phyloP scores from a whole-genome alignment of 2,888 invertebrate species.

The Campoletis raptor region DNA sequence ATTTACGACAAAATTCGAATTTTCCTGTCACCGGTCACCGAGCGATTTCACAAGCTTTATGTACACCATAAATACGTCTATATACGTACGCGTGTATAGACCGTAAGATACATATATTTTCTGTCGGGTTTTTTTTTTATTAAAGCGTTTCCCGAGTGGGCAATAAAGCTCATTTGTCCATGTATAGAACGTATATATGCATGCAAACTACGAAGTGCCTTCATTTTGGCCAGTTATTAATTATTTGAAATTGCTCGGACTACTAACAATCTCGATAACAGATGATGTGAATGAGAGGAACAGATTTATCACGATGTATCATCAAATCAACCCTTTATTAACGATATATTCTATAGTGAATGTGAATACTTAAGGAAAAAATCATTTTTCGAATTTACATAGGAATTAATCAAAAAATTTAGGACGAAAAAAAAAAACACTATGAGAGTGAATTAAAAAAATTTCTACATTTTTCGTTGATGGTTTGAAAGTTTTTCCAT shows the following conservation, averaged over 20 bases:
- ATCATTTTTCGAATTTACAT: neutral
- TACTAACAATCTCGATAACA: constrained; percentile 14
- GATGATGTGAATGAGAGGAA: constrained; percentile 2
- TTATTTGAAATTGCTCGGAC: constrained; percentile 58
- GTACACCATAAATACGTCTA: constrained; percentile 1
- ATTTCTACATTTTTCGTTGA: neutral
- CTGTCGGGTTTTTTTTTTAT: constrained; percentile 4
- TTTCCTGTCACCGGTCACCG: constrained; percentile 64
- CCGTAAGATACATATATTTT: neutral
- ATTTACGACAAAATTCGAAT: constrained; percentile 67
- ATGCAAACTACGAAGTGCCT: constrained; percentile 20
- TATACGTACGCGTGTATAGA: neutral
- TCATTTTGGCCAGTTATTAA: constrained; percentile 58
- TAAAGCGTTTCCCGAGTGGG: constrained; percentile 35
- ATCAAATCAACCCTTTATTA: constrained; percentile 53
- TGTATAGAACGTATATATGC: neutral
- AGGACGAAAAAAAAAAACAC: neutral
- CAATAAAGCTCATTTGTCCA: constrained; percentile 32
- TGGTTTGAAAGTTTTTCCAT: neutral
- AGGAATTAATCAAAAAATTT: neutral
- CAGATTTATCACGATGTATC: constrained; percentile 51
- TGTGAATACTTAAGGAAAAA: too few species aligned
- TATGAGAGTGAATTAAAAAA: neutral
- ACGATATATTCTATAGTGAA: neutral
- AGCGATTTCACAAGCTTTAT: constrained; percentile 46